Evolutionary conservation across 2,888 invertebrate species (phyloP), one percentile per base, ranked within the genome.

Genomic region (Spatulosminthurus flaviceps): DNA sequence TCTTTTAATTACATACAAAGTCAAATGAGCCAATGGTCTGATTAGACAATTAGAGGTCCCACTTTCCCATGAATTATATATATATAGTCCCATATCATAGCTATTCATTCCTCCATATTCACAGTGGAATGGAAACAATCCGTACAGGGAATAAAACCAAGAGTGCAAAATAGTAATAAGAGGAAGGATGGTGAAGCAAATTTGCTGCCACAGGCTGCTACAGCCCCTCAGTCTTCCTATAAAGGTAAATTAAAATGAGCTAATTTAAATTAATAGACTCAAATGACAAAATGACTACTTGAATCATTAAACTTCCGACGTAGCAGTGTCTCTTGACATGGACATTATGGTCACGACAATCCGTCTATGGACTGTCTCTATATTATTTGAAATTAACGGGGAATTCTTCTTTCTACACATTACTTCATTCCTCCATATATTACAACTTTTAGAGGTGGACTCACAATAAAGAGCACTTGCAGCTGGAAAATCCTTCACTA

Each of bases 191-290:
- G 34, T 34, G 51, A 51, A 51, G 16, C 51, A 51, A n/a, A 13
- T 19, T 51, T 51, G 51, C 51, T 51, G 51, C 51, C 16, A 34
- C 34, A 34, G 51, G n/a, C n/a, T n/a, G n/a, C n/a, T n/a, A n/a
- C n/a, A n/a, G n/a, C n/a, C n/a, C n/a, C n/a, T n/a, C n/a, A n/a
- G n/a, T n/a, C n/a, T n/a, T n/a, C n/a, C n/a, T n/a, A n/a, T n/a
- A n/a, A n/a, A 19, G 16, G 51, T 51, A 67, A 67, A 67, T 28
- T 26, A 67, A 29, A 67, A 26, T 67, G 28, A 67, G 28, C 67
- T 67, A 24, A 67, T 67, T 67, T 67, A 67, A 67, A 24, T 67
- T 67, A 26, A 67, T 67, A 19, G 67, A 67, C 28, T 67, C 26
- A 67, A 67, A 26, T 67, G 67, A 67, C 26, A 67, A 28, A 67